These are phyloP conservation scores for Portunus trituberculatus DNA, from an alignment of 1,140 invertebrate genomes.

Conservation along the genomic window DNA sequence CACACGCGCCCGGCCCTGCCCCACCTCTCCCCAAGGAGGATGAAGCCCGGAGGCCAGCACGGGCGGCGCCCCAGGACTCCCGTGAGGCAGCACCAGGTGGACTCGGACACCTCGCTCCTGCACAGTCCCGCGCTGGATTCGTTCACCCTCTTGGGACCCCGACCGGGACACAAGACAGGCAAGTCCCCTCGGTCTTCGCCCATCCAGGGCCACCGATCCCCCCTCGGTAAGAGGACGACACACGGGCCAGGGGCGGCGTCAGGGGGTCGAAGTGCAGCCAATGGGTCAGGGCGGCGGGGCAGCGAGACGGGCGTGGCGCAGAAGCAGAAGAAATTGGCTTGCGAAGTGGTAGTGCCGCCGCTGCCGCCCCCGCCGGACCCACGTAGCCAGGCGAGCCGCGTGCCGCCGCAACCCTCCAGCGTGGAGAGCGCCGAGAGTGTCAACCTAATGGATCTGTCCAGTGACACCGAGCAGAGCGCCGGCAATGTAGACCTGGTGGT, in stretches of 20 bases:
- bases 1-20: background rate
- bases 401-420: conserved; percentile 54
- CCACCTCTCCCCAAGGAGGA: conserved; percentile 45
- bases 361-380: conserved; percentile 65
- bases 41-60: conserved; percentile 28
- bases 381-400: conserved; percentile 13
- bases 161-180: conserved; percentile 27
- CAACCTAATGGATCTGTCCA: conserved; percentile 74
- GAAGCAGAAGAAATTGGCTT: conserved; percentile 69
- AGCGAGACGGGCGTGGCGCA: conserved; percentile 68
- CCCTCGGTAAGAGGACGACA: conserved; percentile 49
- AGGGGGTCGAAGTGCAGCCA: background rate
- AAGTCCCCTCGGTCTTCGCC: conserved; percentile 35
- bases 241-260: conserved; percentile 11
- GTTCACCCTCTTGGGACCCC: background rate
- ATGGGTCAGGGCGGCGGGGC: conserved; percentile 48
- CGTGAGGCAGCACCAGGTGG: conserved; percentile 62
- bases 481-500: conserved; percentile 8
- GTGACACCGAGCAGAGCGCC: conserved; percentile 52
- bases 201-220: conserved; percentile 56
- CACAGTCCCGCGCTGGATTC: background rate
- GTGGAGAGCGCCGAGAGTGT: conserved; percentile 68
- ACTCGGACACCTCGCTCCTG: background rate
- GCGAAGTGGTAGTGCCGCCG: conserved; percentile 65
- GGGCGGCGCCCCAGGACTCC: conserved; percentile 59